Conservation (phyloP, 1,140 invertebrate genomes). For the Delia radicum region DNA sequence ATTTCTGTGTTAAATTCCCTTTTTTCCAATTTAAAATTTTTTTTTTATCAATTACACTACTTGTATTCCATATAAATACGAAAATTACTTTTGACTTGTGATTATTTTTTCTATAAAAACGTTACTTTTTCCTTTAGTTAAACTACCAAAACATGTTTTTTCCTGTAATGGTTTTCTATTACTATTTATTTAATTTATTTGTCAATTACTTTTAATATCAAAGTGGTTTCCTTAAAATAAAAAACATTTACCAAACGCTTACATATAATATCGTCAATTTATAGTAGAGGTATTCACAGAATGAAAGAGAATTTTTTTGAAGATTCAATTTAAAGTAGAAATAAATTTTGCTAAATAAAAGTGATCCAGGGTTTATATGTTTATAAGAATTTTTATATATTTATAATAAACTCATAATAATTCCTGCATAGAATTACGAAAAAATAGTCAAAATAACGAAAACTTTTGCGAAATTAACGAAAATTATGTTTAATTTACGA, state of each 20-base stretch:
- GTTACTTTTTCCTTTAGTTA: not conserved
- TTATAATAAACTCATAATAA: too few relatives aligned
- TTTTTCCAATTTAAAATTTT: not conserved
- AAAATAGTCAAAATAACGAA: too few relatives aligned
- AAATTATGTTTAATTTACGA: too few relatives aligned
- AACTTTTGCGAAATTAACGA: too few relatives aligned
- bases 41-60: not conserved
- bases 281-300: not conserved
- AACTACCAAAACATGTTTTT: not conserved
- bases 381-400: too few relatives aligned
- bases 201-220: slow-evolving; percentile 2
- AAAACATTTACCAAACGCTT: not conserved
- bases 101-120: not conserved
- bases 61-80: not conserved
- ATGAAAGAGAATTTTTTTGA: too few relatives aligned
- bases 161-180: not conserved
- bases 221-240: not conserved
- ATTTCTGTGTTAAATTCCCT: not conserved
- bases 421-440: too few relatives aligned
- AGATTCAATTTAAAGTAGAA: too few relatives aligned
- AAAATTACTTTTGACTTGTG: not conserved
- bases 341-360: too few relatives aligned
- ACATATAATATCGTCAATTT: not conserved
- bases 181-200: not conserved
- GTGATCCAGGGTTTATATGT: too few relatives aligned